Evolutionary conservation across 1,140 invertebrate genomes (phyloP), one percentile per base, ranked within the genome.

Genomic region (Xylocopa sonorina): DNA sequence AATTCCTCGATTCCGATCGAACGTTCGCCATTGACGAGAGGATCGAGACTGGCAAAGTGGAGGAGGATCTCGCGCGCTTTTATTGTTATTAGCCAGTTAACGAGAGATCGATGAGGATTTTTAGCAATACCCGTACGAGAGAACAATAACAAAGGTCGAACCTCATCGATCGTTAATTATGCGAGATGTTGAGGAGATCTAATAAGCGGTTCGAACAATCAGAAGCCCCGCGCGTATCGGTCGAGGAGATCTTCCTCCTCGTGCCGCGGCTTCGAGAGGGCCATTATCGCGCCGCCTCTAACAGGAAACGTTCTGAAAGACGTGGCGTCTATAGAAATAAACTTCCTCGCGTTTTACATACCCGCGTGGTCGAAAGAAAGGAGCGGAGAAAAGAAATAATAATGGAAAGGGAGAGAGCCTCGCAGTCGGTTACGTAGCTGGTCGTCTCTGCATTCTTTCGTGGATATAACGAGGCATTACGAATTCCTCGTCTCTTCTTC

Each of bases 121-220:
- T 66, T 21, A 32, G 55, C 50, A 46, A 75, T 75, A 67, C 38
- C 12, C 50, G 21, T 16, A 14, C 6, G 12, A 2, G 43, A 29
- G 60, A 66, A 75, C 72, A 55, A 64, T 75, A 64, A 75, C 12
- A 63, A 53, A 43, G 41, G 62, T 66, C 67, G 60, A 67, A 67
- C 67, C 62, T 48, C 73, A 50, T 18, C n/a, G 66, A 75, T 75
- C 73, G 16, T 75, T 75, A 75, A 75, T 75, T 75, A 73, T n/a
- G 38, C 38, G 14, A 75, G 50, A 55, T 75, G 73, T 66, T 67
- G 38, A 29, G 43, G 38, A 66, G 73, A 75, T 75, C 73, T 75
- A 75, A 75, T 75, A 75, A 75, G 73, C 60, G 50, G 50, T 66
- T 75, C 73, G 73, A 75, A 75, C 73, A 75, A 75, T 75, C 73